Conservation (phyloP, 2,113 vertebrate species). For the Forbesichthys agassizii region DNA sequence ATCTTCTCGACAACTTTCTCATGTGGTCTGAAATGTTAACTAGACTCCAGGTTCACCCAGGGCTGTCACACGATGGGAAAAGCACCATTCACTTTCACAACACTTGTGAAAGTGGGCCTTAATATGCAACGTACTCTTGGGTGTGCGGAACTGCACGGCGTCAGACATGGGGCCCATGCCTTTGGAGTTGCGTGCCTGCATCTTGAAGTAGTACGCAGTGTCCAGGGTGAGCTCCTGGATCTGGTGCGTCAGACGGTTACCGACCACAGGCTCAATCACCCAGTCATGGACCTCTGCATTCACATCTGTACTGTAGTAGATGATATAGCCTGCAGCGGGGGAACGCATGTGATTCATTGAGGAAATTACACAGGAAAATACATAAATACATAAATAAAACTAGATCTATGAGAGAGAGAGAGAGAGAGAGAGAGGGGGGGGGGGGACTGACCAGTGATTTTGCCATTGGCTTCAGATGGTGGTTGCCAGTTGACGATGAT, state of each 20-base stretch:
- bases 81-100: too few relatives aligned
- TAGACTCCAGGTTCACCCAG: background rate
- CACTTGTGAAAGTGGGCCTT: background rate
- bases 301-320: conserved; percentile 97
- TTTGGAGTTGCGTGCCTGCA: conserved; percentile 97
- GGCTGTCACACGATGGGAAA: too few relatives aligned
- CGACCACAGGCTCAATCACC: conserved; percentile 97
- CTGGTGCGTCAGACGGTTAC: conserved; percentile 95
- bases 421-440: background rate
- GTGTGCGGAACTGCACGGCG: conserved; percentile 94
- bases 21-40: background rate
- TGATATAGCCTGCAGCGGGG: conserved; percentile 87
- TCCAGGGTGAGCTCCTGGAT: conserved; percentile 97
- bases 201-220: conserved; percentile 97
- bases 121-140: conserved; percentile 84
- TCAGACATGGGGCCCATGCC: conserved; percentile 99
- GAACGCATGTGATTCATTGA: background rate
- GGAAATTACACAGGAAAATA: background rate
- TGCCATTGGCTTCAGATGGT: conserved; percentile 96
- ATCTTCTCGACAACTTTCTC: background rate
- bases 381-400: too few relatives aligned
- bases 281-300: conserved; percentile 97
- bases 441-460: conserved; percentile 87
- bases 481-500: conserved; percentile 99
- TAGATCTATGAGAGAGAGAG: background rate